Evolutionary conservation across 2,797 vertebrate species (phyloP).

Genomic region (Eleutherodactylus coqui): DNA sequence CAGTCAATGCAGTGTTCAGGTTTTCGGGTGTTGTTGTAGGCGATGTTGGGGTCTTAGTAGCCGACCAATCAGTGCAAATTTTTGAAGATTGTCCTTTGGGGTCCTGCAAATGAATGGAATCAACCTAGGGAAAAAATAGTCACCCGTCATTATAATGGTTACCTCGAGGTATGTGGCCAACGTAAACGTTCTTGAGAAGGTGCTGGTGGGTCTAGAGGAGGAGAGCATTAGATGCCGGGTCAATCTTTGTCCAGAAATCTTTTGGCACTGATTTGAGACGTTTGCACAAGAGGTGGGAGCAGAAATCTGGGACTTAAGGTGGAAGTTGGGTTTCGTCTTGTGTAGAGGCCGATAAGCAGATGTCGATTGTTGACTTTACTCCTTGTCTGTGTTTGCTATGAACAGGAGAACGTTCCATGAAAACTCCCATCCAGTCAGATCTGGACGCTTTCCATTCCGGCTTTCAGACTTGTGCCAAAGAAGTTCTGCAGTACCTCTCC

Average conservation of each 20-base stretch:
- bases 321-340: conserved; percentile 4
- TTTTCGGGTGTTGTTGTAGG: neutral
- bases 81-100: neutral
- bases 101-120: neutral
- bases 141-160: neutral
- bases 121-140: neutral
- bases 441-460: conserved; percentile 94
- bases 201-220: neutral
- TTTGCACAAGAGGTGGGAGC: conserved; percentile 4
- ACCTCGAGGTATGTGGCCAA: neutral
- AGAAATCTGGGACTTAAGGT: neutral
- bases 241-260: neutral
- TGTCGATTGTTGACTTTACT: conserved; percentile 35
- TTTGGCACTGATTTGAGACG: neutral
- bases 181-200: neutral
- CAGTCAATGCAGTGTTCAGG: neutral
- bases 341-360: conserved; percentile 21
- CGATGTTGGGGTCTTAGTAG: neutral
- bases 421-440: conserved; percentile 86
- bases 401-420: conserved; percentile 86
- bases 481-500: conserved; percentile 93
- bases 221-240: neutral
- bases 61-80: neutral
- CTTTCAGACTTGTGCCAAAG: conserved; percentile 95
- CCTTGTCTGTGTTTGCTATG: conserved; percentile 21